Evolutionary conservation across 2,888 invertebrate species (phyloP), one percentile per base, ranked within the genome.

Genomic region (Acleris holmiana): DNA sequence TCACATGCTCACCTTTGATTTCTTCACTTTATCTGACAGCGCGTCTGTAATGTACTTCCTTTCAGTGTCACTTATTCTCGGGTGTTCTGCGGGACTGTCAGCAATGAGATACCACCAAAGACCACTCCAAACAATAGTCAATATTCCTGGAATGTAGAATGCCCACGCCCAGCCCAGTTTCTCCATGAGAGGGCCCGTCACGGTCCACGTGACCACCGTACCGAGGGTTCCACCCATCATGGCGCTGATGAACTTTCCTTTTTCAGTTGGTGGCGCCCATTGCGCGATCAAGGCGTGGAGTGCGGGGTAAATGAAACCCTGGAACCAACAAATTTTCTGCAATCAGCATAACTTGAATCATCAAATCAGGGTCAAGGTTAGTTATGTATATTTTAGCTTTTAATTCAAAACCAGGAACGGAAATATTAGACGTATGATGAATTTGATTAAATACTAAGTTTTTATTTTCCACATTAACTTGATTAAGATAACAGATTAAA

Each of bases 251-350:
- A 96, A 96, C 76, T 95, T 95, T 8, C 95, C 94, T 78, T 95
- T 95, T 78, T 96, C 96, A n/a, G 94, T 92, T 1, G 96, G 95
- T 0, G 96, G 96, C 0, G 95, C 93, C 96, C 96, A 96, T 74
- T 94, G 93, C 0, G 96, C 95, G 4, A 96, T 94, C 65, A 96
- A 77, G 4, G 93, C 93, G 70, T 95, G 95, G 10, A 94, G 87
- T 4, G 94, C 91, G 2, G 95, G 95, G 79, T 95, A 95, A 23
- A 93, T 83, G 21, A 94, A 89, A 10, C 95, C 95, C 91, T 94
- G 76, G 53, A 85, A 84, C 25, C 35, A 35, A 35, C 13, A 13
- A 10, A 13, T 13, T 35, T 29, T 13, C 35, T 35, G 35, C 13
- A 13, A 35, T 35, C 35, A 35, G 13, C 13, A 35, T 35, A 13